Evolutionary conservation across 2,113 vertebrate genomes (phyloP), one percentile per base, ranked within the genome.

Genomic region (Alligator sinensis): DNA sequence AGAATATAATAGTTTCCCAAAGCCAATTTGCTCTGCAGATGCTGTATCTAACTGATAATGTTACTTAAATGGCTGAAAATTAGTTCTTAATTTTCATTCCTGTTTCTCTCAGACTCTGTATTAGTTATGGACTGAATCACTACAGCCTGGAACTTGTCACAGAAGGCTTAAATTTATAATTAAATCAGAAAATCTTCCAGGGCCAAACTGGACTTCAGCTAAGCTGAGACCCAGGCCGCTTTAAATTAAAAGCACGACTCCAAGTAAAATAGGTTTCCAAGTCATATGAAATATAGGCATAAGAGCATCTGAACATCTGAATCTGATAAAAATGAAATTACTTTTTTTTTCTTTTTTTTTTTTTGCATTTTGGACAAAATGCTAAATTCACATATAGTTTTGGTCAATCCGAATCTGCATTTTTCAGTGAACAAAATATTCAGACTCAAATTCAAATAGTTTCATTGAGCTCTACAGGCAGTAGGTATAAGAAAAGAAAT

Each of bases 161-260:
- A 81, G 27, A 55, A 89, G 30, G 28, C 70, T 80, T 11, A 34
- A 80, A 76, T 80, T 92, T 87, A 77, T 89, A 59, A 60, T 66
- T 89, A 80, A 92, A 86, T 57, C 81, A 89, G 28, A 81, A 89
- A 92, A 77, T 59, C 18, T 58, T 90, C 66, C 89, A 47, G 94
- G 72, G 38, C 78, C n/a, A 17, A 63, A 86, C 62, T 75, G 70
- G 72, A 80, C 60, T 87, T 90, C 58, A 38, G 14, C 74, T 84
- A 81, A 38, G 84, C 64, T 68, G 21, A 66, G 27, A 80, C 5
- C 30, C 18, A 22, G 28, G 76, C 55, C 34, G 79, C 85, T 22
- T 34, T 6, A 66, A 80, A 89, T 14, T 83, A 57, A 74, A 80
- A 63, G 1, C 55, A 86, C 47, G 64, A 80, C 79, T 54, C 57